Base-by-base conservation (phyloP, 2,888 invertebrate species). In the Clostera curtula region DNA sequence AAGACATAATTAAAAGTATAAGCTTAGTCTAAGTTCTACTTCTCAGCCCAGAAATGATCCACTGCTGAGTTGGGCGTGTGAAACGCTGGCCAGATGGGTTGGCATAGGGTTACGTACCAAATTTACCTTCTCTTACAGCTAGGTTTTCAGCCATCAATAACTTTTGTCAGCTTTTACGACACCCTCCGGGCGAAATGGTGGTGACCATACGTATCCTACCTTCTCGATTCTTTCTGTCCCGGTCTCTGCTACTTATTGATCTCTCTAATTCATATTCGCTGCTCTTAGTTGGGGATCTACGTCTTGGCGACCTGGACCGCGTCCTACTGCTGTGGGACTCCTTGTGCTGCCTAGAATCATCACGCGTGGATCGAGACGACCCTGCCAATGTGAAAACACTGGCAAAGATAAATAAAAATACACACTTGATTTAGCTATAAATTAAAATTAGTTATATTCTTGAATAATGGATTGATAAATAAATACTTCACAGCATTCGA, bases 331-430 rank as follows among this genome's bases (percentile, higher is more conserved):
- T 54, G 8, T 53, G 49, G 31, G 54, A 43, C 36, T 52, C 54
- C 31, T 50, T 67, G 41, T 63, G 40, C 60, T 48, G 64, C 75
- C 82, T 83, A 73, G 77, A 82, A 82, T 79, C 80, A 79, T 83
- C 82, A 75, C 83, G 77, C 73, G 76, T 59, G 70, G 83, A 79
- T 82, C 83, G 80, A 79, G 82, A 73, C 67, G 88, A 87, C 87
- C 89, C 89, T 89, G 88, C 87, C 87, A 89, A 89, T 88, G 88
- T 85, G 87, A 89, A 89, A 89, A 89, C 88, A 89, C 89, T 89
- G 89, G 88, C 89, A 88, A 88, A 88, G 80, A 79, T 83, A 83
- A 83, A 82, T 83, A 83, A 76, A 61, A 66, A 64, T 62, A 65
- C 70, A 60, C 54, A 66, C 56, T 55, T 63, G 50, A 63, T 56